These are phyloP conservation scores for Coelogynopora nodosa DNA, from an alignment of 2,888 invertebrate genomes.

Conservation along the genomic window DNA sequence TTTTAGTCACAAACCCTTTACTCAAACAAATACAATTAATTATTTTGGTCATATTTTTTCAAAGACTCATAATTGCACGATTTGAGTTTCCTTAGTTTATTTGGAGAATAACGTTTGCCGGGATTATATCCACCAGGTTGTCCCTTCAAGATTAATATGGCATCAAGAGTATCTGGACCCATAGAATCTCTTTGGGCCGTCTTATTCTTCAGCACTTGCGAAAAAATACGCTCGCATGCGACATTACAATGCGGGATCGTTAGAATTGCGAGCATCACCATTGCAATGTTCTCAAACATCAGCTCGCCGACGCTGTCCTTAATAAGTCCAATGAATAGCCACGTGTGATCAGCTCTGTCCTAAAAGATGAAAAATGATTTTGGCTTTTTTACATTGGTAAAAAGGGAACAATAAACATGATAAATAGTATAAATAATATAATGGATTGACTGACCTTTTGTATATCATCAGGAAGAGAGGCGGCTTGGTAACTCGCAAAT, in stretches of 20 bases:
- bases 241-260: not conserved
- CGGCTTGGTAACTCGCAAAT: too few relatives aligned
- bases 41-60: too few relatives aligned
- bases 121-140: not conserved
- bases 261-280: not conserved
- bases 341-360: constrained; percentile 44
- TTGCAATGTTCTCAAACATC: not conserved
- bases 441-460: too few relatives aligned
- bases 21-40: too few relatives aligned
- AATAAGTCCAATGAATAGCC: constrained; percentile 36
- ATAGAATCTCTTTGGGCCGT: not conserved
- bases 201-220: not conserved
- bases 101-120: not conserved
- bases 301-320: constrained; percentile 34
- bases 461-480: too few relatives aligned
- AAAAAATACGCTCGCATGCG: not conserved
- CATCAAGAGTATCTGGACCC: not conserved
- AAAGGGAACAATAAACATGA: too few relatives aligned
- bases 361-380: not conserved
- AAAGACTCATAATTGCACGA: too few relatives aligned
- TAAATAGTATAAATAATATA: too few relatives aligned
- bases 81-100: not conserved
- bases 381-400: too few relatives aligned
- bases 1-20: too few relatives aligned
- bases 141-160: not conserved